Conservation (phyloP, 2,113 vertebrate genomes). For the Tupaia chinensis region DNA sequence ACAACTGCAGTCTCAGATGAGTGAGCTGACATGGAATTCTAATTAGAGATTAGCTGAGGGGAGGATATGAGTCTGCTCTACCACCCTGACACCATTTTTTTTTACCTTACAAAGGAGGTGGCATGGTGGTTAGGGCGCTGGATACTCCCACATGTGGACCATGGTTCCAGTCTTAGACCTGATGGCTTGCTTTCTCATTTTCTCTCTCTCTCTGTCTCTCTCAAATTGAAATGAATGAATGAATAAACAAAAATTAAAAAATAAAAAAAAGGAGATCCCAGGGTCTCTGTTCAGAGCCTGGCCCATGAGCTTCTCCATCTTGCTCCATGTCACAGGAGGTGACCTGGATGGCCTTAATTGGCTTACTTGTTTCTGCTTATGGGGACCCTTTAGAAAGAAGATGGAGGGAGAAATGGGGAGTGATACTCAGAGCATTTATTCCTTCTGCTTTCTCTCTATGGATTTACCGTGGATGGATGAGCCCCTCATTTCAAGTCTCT, state of each 20-base stretch:
- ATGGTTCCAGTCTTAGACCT: too few relatives aligned
- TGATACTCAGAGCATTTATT: too few relatives aligned
- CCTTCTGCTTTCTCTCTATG: neutral
- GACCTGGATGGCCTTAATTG: neutral
- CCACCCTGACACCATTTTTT: neutral
- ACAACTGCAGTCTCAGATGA: neutral
- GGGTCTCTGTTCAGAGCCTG: neutral
- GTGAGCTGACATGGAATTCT: neutral
- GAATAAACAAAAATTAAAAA: too few relatives aligned
- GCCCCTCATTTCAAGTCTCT: neutral
- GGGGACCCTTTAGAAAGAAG: neutral
- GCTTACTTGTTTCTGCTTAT: neutral
- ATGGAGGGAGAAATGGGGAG: too few relatives aligned
- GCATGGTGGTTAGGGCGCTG: too few relatives aligned
- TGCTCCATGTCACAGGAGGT: too few relatives aligned
- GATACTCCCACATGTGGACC: too few relatives aligned
- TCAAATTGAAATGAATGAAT: too few relatives aligned
- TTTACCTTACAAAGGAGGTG: neutral
- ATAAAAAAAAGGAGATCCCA: neutral
- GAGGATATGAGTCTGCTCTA: accelerated
- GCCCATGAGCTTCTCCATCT: neutral
- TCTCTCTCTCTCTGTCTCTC: too few relatives aligned
- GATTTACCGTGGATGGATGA: neutral
- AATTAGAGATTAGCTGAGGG: neutral
- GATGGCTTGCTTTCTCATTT: too few relatives aligned